Percentiles rank a stretch among this genome's conserved stretches.
phyloP scores from a whole-genome alignment of 2,113 vertebrate species.

The Xiphophorus maculatus region DNA sequence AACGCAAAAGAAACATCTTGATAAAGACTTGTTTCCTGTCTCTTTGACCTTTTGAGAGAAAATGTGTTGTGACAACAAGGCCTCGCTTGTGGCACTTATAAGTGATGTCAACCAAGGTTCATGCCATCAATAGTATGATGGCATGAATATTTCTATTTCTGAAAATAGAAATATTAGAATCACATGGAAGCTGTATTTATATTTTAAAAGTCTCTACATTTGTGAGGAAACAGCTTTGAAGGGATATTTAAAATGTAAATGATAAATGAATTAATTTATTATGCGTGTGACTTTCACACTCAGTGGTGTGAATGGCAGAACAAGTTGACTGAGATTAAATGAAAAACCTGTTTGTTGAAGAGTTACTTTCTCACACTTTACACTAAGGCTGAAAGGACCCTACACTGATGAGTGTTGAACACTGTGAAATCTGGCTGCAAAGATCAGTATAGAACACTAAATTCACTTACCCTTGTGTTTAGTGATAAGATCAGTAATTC shows the following conservation, averaged over 20 bases:
- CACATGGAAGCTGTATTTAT: conserved; percentile 8
- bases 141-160: too few relatives aligned
- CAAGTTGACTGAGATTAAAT: neutral
- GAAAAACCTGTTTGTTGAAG: neutral
- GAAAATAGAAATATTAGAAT: conserved; percentile 36
- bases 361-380: conserved; percentile 12
- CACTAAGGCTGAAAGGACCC: conserved; percentile 13
- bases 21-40: conserved; percentile 1
- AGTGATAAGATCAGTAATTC: neutral
- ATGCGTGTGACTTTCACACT: conserved; percentile 4
- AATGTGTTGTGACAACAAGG: conserved; percentile 38
- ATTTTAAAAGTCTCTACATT: conserved; percentile 12
- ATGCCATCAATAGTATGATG: neutral
- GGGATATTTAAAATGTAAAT: conserved; percentile 11
- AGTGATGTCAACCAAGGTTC: neutral
- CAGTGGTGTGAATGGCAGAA: conserved; percentile 17
- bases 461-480: conserved; percentile 10
- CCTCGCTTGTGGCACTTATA: neutral
- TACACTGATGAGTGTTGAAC: conserved; percentile 24
- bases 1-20: conserved; percentile 23
- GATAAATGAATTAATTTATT: conserved; percentile 2
- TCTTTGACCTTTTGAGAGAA: conserved; percentile 48
- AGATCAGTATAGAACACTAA: conserved; percentile 41
- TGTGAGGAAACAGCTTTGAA: neutral
- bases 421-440: conserved; percentile 48